These are phyloP conservation scores for Urocynchramus pylzowi DNA, from an alignment of 2,113 vertebrate genomes.

Conservation along the genomic window DNA sequence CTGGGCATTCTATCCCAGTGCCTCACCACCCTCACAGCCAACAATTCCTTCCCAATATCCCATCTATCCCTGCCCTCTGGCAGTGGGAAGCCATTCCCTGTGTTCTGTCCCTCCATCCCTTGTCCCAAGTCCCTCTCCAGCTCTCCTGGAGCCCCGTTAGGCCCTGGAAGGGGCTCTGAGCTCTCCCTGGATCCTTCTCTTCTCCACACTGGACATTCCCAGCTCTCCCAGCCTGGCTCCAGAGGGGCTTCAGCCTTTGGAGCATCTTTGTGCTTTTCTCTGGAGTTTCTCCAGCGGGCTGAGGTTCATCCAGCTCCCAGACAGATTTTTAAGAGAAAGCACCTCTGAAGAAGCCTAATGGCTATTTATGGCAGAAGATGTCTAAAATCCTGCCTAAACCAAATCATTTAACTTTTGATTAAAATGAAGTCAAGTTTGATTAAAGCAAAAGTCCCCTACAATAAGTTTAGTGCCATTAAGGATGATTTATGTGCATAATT, in stretches of 20 bases:
- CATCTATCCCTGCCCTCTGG: background rate
- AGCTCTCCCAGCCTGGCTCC: background rate
- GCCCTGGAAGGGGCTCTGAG: background rate
- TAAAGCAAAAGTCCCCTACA: background rate
- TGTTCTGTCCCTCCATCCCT: background rate
- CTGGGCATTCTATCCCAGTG: fast-evolving
- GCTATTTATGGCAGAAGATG: background rate
- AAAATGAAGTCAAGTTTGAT: background rate
- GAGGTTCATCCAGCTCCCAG: background rate
- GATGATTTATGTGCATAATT: background rate
- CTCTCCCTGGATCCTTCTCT: background rate
- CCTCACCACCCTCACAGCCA: fast-evolving
- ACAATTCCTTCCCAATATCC: fast-evolving
- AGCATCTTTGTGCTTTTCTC: background rate
- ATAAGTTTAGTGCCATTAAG: background rate
- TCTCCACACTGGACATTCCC: fast-evolving
- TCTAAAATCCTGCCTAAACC: background rate
- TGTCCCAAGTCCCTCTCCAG: background rate
- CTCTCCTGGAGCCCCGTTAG: background rate
- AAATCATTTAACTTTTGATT: background rate
- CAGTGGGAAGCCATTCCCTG: background rate
- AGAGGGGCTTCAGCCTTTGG: background rate
- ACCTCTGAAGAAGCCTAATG: background rate
- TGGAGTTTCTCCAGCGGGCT: background rate
- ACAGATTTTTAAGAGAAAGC: background rate